A percentile compares a stretch with the other conserved stretches of the same genome.
phyloP scores from a whole-genome alignment of 2,797 vertebrate genomes.

The Enoplosus armatus region DNA sequence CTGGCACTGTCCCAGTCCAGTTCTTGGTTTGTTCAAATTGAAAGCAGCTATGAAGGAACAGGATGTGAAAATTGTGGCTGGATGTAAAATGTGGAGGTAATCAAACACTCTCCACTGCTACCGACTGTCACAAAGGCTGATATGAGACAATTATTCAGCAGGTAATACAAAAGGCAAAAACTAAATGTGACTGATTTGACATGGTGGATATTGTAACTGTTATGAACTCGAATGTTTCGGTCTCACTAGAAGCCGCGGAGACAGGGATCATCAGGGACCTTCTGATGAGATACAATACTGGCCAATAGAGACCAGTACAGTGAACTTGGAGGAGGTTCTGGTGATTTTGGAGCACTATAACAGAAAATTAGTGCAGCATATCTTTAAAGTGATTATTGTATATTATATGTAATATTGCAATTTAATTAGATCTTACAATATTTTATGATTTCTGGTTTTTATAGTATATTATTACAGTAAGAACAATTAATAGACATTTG shows the following conservation, averaged over 20 bases:
- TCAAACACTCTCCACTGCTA: background rate
- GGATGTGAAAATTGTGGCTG: background rate
- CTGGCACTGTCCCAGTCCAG: conserved; percentile 53
- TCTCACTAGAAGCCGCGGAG: background rate
- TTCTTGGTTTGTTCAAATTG: conserved; percentile 27
- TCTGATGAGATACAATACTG: background rate
- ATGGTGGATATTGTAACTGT: background rate
- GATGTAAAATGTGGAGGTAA: background rate
- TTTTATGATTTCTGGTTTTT: too few species aligned
- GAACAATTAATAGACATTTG: too few species aligned
- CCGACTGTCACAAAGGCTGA: background rate
- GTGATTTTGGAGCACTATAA: too few species aligned
- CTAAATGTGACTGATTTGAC: background rate
- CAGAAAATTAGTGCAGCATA: too few species aligned
- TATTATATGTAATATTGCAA: too few species aligned
- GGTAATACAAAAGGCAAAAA: background rate
- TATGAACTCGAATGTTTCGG: background rate
- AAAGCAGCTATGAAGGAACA: conserved; percentile 31
- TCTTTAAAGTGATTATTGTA: too few species aligned
- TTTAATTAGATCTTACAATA: too few species aligned
- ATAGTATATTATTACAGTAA: too few species aligned
- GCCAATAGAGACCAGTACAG: background rate
- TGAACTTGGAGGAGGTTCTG: too few species aligned
- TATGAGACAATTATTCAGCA: background rate
- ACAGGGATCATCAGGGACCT: too few species aligned